These are phyloP conservation scores for Drosophila nikananu DNA, from an alignment of 1,140 invertebrate species.

Conservation along the genomic window DNA sequence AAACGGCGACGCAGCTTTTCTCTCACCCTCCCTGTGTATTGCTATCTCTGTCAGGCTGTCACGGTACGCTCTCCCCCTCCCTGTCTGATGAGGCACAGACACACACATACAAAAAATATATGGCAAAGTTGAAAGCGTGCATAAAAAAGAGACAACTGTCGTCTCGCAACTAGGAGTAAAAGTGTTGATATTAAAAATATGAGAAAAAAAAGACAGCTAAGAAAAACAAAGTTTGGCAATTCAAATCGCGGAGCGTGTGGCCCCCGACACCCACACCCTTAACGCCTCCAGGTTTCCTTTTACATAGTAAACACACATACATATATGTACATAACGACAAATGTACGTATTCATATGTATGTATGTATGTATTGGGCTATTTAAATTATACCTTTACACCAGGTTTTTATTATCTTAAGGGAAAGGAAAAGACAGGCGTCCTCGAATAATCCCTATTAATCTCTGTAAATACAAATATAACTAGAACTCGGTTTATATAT, in stretches of 20 bases:
- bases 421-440: too few relatives aligned
- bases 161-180: slow-evolving; percentile 68
- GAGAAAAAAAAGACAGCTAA: slow-evolving; percentile 49
- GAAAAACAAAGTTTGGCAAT: slow-evolving; percentile 62
- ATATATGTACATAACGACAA: background rate
- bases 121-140: slow-evolving; percentile 16
- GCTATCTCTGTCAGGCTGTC: slow-evolving; percentile 21
- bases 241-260: slow-evolving; percentile 61
- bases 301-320: background rate
- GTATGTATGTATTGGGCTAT: background rate
- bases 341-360: background rate
- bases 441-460: background rate
- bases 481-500: too few relatives aligned
- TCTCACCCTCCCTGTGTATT: slow-evolving; percentile 2
- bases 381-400: background rate
- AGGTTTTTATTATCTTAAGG: background rate
- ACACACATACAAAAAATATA: slow-evolving; percentile 6
- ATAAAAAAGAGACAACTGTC: slow-evolving; percentile 80
- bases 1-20: slow-evolving; percentile 11
- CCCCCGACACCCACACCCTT: background rate
- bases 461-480: background rate
- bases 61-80: slow-evolving; percentile 9
- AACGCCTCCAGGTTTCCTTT: slow-evolving; percentile 10
- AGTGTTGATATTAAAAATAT: slow-evolving; percentile 80
- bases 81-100: background rate